A percentile compares a stretch with the other conserved stretches of the same genome.
Conservation (phyloP, 2,888 invertebrate genomes). For the Scaptomyza cyrtandrae region DNA sequence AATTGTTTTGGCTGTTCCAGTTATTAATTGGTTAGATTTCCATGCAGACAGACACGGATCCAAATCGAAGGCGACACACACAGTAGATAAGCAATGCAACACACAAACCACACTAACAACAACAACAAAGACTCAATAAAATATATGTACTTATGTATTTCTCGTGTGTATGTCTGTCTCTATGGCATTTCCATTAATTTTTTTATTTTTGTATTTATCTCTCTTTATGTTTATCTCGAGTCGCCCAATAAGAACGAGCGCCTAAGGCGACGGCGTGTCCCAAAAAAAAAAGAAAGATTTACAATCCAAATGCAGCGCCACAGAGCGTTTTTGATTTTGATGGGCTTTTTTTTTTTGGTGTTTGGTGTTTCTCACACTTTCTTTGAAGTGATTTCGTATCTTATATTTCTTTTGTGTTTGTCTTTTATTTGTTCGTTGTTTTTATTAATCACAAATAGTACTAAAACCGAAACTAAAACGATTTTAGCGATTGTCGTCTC, state of each 20-base stretch:
- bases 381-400: slow-evolving; percentile 53
- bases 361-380: slow-evolving; percentile 68
- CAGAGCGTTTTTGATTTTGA: slow-evolving; percentile 53
- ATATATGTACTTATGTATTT: slow-evolving; percentile 34
- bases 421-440: slow-evolving; percentile 36
- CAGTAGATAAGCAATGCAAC: slow-evolving; percentile 57
- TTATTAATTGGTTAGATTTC: slow-evolving; percentile 49
- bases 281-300: slow-evolving; percentile 59
- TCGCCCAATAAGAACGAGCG: slow-evolving; percentile 22
- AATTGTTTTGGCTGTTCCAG: slow-evolving; percentile 62
- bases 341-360: slow-evolving; percentile 37
- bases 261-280: slow-evolving; percentile 61
- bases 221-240: slow-evolving; percentile 71
- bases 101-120: slow-evolving; percentile 14
- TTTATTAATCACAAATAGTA: slow-evolving; percentile 51
- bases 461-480: slow-evolving; percentile 28
- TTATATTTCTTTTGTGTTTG: slow-evolving; percentile 12
- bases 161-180: slow-evolving; percentile 36
- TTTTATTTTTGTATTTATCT: slow-evolving; percentile 77
- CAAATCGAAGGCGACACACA: slow-evolving; percentile 50
- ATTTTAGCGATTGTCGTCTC: slow-evolving; percentile 21
- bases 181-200: slow-evolving; percentile 70
- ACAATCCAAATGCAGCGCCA: slow-evolving; percentile 71
- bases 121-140: slow-evolving; percentile 42
- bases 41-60: slow-evolving; percentile 37